Evolutionary conservation across 2,797 vertebrate species (phyloP).

Genomic region (Halcyon smyrnensis): DNA sequence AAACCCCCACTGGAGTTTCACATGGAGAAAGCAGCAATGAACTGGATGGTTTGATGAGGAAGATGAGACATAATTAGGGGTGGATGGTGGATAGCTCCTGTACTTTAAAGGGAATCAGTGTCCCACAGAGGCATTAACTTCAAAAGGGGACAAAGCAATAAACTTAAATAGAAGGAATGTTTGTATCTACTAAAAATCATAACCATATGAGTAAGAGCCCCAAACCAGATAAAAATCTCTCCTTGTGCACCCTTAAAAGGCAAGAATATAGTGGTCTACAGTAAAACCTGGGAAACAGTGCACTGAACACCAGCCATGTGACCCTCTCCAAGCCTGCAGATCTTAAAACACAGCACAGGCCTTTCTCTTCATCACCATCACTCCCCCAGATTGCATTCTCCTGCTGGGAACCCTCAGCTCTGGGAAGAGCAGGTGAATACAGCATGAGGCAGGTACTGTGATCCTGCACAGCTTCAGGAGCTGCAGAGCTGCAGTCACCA

Average conservation of each 20-base stretch:
- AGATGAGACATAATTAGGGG: neutral
- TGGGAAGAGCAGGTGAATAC: neutral
- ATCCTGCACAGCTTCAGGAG: neutral
- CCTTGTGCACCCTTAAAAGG: neutral
- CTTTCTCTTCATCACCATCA: neutral
- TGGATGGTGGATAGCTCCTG: neutral
- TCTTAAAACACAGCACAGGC: neutral
- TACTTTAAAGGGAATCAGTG: neutral
- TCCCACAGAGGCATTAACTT: neutral
- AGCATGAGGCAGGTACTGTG: fast-evolving
- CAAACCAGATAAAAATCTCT: neutral
- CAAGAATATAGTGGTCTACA: neutral
- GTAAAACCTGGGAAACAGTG: neutral
- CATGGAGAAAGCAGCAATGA: neutral
- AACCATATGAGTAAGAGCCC: neutral
- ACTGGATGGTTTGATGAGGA: neutral
- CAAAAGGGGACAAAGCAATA: neutral
- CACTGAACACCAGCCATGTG: neutral
- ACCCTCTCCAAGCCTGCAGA: neutral
- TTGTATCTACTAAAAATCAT: neutral
- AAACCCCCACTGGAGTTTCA: neutral
- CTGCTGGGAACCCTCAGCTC: neutral
- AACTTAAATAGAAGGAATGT: neutral
- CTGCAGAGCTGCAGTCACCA: neutral
- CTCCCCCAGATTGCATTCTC: neutral